Base-by-base conservation (phyloP, 1,140 invertebrate species). In the Calephelis nemesis region DNA sequence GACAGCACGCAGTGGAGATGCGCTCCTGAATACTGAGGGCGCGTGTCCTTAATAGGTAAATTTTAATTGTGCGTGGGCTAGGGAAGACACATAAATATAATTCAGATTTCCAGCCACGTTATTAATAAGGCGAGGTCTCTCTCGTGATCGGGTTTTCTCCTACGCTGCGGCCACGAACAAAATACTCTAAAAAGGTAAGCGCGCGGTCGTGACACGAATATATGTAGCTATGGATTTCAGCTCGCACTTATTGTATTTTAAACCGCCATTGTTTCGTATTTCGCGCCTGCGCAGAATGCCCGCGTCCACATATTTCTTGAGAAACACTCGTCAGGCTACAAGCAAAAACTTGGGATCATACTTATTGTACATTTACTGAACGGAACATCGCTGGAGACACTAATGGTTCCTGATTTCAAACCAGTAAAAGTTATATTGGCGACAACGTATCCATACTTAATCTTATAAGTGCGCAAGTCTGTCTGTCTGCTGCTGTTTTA, bases 211-310 rank as follows among this genome's bases (percentile, higher is more conserved):
- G 85, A 87, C 84, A 78, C 81, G 84, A 88, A 89, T 86, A 83
- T 82, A n/a, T n/a, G n/a, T n/a, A 78, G 85, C 79, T 84, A 83
- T 85, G 83, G 85, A 84, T 87, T 86, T 83, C 73, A 85, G 84
- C 67, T 75, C 82, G 79, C 80, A 83, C 84, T 89, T 84, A 87
- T 90, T 89, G 87, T 89, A 89, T 88, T 88, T 84, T 89, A 89
- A 88, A 88, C 78, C 79, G 80, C 87, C 75, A 88, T 88, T 86
- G 84, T 88, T 87, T 84, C 85, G 83, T 81, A 82, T 80, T 88
- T 88, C 83, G 87, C 87, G 85, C 84, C 85, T 83, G 78, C 79
- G 73, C 75, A 80, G 77, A 79, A 79, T 79, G 81, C 74, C 74
- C 63, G 72, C 76, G 75, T 69, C 58, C 62, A 48, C 63, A 30